These are phyloP conservation scores for Trichonephila clavipes DNA, from an alignment of 1,140 invertebrate genomes.

Conservation along the genomic window DNA sequence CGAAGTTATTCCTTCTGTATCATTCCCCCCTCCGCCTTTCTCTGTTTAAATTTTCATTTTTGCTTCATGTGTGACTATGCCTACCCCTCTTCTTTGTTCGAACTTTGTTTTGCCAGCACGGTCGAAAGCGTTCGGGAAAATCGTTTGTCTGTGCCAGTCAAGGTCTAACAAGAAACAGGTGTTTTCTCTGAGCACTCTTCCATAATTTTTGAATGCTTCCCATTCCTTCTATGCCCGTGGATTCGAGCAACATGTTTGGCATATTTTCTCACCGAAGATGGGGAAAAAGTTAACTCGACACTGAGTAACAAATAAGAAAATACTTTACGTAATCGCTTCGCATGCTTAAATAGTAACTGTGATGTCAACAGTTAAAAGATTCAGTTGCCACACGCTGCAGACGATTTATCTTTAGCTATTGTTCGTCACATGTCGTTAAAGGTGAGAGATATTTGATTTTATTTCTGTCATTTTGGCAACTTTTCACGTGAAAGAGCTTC, in stretches of 20 bases:
- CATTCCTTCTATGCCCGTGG: neutral
- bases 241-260: neutral
- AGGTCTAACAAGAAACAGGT: neutral
- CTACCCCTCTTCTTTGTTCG: neutral
- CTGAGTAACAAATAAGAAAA: too few species aligned
- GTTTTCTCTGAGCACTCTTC: neutral
- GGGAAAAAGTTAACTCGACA: too few species aligned
- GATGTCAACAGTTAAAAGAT: too few species aligned
- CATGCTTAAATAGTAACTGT: too few species aligned
- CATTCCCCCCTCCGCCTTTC: too few species aligned
- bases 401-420: too few species aligned
- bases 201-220: neutral
- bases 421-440: too few species aligned
- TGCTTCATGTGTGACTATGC: neutral
- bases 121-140: constrained; percentile 10
- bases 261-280: neutral
- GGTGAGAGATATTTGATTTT: too few species aligned
- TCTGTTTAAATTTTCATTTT: neutral
- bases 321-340: too few species aligned
- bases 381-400: too few species aligned
- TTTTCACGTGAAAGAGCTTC: too few species aligned
- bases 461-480: too few species aligned
- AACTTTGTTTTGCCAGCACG: neutral
- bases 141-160: neutral
- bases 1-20: neutral